Evolutionary conservation across 2,888 invertebrate species (phyloP), one percentile per base, ranked within the genome.

Genomic region (Beris morrisii): DNA sequence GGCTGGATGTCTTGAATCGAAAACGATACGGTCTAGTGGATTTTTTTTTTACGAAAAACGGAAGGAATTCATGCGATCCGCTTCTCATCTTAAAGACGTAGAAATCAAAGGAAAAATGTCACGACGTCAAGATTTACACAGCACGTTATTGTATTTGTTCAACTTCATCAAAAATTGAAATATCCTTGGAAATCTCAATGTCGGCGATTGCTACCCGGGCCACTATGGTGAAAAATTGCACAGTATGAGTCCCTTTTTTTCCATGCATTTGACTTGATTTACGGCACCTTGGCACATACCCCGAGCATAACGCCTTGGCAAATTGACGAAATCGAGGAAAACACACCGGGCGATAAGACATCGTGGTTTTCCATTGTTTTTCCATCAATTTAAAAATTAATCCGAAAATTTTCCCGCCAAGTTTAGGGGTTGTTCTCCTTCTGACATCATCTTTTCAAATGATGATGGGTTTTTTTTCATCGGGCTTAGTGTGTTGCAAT

Each of bases 111-210:
- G 54, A 54, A 54, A 38, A 43, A 32, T 56, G 38, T 56, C 55
- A 67, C 53, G 64, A 67, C 57, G 64, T 67, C 64, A 67, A 67
- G 67, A 64, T 64, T 64, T 64, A 57, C 55, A 38, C 55, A 56
- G 15, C 55, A 13, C 48, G 43, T 56, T 64, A 67, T 67, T 67
- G 67, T 67, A 32, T 53, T 64, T 64, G 64, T 9, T 44, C 58
- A 56, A 52, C 32, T 6, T 56, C n/a, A 13, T 50, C 44, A 28
- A 57, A 54, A 52, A 67, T 63, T 56, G 55, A 56, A 56, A 56
- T 38, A 30, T 56, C 38, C 9, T 38, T 38, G 7, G 38, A 38
- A 9, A 38, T 9, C 22, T 1, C 22, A 22, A 22, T 22, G 22
- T 22, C 22, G 22, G 9, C 38, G 9, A 7, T 38, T 9, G 38